phyloP scores from a whole-genome alignment of 2,888 invertebrate genomes.

The Meganola albula region DNA sequence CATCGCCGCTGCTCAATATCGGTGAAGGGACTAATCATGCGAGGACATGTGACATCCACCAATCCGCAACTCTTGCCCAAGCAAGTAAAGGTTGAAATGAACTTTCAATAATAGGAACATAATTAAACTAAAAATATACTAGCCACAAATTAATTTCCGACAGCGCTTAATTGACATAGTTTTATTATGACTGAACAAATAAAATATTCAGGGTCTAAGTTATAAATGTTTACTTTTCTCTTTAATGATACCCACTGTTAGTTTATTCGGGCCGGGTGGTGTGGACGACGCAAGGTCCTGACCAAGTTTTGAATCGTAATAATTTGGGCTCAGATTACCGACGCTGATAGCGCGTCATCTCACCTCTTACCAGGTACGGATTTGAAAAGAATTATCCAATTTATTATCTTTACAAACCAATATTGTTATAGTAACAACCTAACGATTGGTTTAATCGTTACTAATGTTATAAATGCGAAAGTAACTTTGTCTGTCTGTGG shows the following conservation, averaged over 20 bases:
- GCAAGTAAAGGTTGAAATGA: too few species aligned
- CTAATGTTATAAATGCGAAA: too few species aligned
- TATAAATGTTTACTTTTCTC: conserved; percentile 63
- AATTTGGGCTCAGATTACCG: conserved; percentile 77
- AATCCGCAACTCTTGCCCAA: too few species aligned
- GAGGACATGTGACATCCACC: too few species aligned
- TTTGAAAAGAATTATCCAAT: too few species aligned
- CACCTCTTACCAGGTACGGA: conserved; percentile 62
- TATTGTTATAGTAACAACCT: too few species aligned
- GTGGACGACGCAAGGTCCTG: conserved; percentile 58
- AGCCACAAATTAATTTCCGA: conserved; percentile 53
- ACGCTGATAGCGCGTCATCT: conserved; percentile 70
- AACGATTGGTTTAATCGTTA: too few species aligned
- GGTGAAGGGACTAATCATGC: too few species aligned
- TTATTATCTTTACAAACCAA: too few species aligned
- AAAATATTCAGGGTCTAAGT: conserved; percentile 59
- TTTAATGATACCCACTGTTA: conserved; percentile 63
- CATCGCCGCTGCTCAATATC: too few species aligned
- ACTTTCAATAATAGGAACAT: too few species aligned
- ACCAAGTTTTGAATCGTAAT: conserved; percentile 77
- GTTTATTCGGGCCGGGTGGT: conserved; percentile 53
- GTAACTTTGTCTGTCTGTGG: too few species aligned
- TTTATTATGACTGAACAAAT: conserved; percentile 67
- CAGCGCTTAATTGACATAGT: conserved; percentile 64
- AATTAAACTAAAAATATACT: conserved; percentile 16